A percentile compares a stretch with the other conserved stretches of the same genome.
Evolutionary conservation across 2,888 invertebrate species (phyloP).

Genomic region (Apotomis capreana): DNA sequence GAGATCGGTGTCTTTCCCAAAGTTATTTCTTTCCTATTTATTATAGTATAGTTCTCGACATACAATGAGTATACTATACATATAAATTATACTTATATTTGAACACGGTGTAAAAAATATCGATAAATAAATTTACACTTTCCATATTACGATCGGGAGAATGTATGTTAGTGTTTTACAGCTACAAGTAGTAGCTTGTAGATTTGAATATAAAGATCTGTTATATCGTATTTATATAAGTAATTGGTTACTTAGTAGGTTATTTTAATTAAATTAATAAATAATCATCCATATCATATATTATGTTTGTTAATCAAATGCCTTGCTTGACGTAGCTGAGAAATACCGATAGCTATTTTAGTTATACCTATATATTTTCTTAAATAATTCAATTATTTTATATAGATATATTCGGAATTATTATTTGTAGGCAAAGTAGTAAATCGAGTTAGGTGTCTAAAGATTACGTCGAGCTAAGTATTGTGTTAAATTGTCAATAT

Average conservation of each 20-base stretch:
- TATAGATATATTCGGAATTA: constrained; percentile 28
- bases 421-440: constrained; percentile 59
- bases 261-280: constrained; percentile 35
- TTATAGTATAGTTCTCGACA: too few species aligned
- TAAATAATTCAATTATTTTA: constrained; percentile 22
- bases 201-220: constrained; percentile 53
- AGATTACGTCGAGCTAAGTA: constrained; percentile 54
- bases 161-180: constrained; percentile 28
- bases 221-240: constrained; percentile 50
- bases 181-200: constrained; percentile 35
- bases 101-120: too few species aligned
- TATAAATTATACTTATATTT: too few species aligned
- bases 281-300: constrained; percentile 29
- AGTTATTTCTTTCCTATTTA: too few species aligned
- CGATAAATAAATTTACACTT: background rate
- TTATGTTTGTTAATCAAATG: constrained; percentile 32
- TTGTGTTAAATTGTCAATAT: constrained; percentile 68
- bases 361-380: constrained; percentile 30
- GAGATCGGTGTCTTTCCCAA: too few species aligned
- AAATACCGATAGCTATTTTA: constrained; percentile 24
- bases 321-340: constrained; percentile 30
- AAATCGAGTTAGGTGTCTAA: constrained; percentile 62
- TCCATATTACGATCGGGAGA: background rate
- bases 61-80: too few species aligned
- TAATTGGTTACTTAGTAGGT: constrained; percentile 49